Base-by-base conservation (phyloP, 2,113 vertebrate genomes). In the Hypanus sabinus region DNA sequence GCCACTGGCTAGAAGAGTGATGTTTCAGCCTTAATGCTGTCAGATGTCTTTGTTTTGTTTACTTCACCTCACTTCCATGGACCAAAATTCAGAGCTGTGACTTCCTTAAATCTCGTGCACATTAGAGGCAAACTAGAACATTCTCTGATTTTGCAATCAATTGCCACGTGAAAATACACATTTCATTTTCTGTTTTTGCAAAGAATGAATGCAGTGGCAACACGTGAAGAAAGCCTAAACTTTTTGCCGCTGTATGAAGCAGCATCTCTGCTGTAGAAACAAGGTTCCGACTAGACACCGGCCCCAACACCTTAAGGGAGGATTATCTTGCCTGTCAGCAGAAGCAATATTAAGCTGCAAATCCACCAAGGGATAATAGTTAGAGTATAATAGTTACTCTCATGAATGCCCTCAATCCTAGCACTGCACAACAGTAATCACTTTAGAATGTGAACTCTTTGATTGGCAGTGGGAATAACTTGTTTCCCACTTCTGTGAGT, bases 341-440 rank as follows among this genome's bases (percentile, higher is more conserved):
- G 38, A 93, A 75, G 22, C 91, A 93, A 73, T 73, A 93, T 73
- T 46, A 93, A 75, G 70, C 68, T 93, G 91, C 68, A 75, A 75
- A 73, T 71, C 70, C n/a, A n/a, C n/a, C n/a, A n/a, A n/a, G n/a
- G n/a, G n/a, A n/a, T n/a, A n/a, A n/a, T n/a, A n/a, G n/a, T n/a
- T n/a, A n/a, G n/a, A n/a, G n/a, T n/a, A n/a, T n/a, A n/a, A n/a
- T n/a, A n/a, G n/a, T n/a, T n/a, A n/a, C n/a, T 62, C 83, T 33
- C 60, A 20, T 8, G 4, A 65, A 60, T 33, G 27, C 57, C 30
- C n/a, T 33, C 60, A 68, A 18, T 33, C 65, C 16, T 18, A 90
- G 60, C 24, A 9, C 81, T 65, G 57, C 5, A 33, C 2, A 65
- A 90, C n/a, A n/a, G 20, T 33, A 16, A 65, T 90, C 30, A 33